Percentiles rank a stretch among this genome's conserved stretches.
Conservation (phyloP, 2,113 vertebrate species). For the Gadus chalcogrammus region DNA sequence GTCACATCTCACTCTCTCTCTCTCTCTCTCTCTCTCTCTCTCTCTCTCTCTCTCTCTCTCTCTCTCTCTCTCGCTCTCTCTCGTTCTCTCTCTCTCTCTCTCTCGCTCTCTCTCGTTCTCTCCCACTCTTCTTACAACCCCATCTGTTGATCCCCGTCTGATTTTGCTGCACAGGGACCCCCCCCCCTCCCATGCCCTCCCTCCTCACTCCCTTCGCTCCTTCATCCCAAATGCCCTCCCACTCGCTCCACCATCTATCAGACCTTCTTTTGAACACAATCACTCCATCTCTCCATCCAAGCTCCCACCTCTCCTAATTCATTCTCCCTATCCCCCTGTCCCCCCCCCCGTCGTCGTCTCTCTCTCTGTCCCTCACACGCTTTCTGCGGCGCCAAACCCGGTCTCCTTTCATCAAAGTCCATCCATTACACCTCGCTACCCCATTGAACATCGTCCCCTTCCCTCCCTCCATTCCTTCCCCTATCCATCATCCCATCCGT, state of each 20-base stretch:
- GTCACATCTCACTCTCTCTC: conserved; percentile 1
- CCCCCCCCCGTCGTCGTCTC: neutral
- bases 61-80: too few relatives aligned
- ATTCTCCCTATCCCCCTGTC: neutral
- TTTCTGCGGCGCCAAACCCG: neutral
- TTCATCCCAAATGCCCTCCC: conserved; percentile 28
- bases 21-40: too few relatives aligned
- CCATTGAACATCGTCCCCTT: neutral
- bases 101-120: too few relatives aligned
- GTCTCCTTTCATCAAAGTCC: neutral
- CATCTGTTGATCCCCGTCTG: conserved; percentile 65
- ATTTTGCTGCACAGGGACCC: conserved; percentile 51
- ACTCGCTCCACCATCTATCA: conserved; percentile 35
- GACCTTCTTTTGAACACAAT: conserved; percentile 23
- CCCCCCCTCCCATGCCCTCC: conserved; percentile 4
- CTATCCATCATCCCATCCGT: neutral
- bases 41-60: conserved; percentile 17
- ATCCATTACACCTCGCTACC: too few relatives aligned
- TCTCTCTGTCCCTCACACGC: neutral
- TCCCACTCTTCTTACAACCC: conserved; percentile 44
- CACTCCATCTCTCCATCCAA: neutral
- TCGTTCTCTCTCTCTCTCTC: neutral
- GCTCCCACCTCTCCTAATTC: neutral
- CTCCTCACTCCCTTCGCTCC: neutral
- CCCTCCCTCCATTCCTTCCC: neutral